Evolutionary conservation across 2,797 vertebrate species (phyloP).

Genomic region (Hippopotamyrus pictus): DNA sequence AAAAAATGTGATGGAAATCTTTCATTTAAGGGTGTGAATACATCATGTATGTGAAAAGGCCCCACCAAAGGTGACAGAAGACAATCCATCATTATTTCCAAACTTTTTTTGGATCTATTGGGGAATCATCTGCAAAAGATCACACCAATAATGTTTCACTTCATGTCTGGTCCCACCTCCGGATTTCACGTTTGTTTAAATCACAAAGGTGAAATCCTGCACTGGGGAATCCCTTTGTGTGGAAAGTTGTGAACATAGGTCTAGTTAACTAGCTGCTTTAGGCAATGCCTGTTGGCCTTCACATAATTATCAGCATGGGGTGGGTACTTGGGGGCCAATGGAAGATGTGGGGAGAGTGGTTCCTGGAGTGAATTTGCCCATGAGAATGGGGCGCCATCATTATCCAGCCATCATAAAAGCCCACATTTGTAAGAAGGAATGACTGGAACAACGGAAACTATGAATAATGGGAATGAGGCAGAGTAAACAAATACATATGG

Average conservation of each 20-base stretch:
- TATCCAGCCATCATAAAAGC: neutral
- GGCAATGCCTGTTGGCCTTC: slow-evolving; percentile 47
- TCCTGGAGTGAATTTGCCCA: slow-evolving; percentile 17
- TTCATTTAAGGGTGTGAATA: neutral
- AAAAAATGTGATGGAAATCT: neutral
- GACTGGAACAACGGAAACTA: slow-evolving; percentile 10
- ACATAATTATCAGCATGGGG: slow-evolving; percentile 16
- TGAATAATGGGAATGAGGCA: slow-evolving; percentile 14
- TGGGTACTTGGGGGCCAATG: neutral
- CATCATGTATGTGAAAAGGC: neutral
- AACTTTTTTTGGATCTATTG: neutral
- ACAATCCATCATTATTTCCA: neutral
- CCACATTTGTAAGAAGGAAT: slow-evolving; percentile 16
- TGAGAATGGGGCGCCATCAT: slow-evolving; percentile 15
- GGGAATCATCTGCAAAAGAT: neutral
- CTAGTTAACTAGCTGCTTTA: slow-evolving; percentile 33
- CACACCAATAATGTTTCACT: neutral
- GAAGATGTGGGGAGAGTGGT: neutral
- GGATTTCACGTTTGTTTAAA: neutral
- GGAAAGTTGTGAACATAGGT: slow-evolving; percentile 46
- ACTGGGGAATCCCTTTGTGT: slow-evolving; percentile 54
- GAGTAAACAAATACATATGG: slow-evolving; percentile 29
- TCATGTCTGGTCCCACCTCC: neutral
- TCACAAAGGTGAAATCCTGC: slow-evolving; percentile 39
- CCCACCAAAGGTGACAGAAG: neutral